Percentiles rank a stretch among this genome's conserved stretches.
phyloP scores from a whole-genome alignment of 2,888 invertebrate species.

The Microctonus brassicae region DNA sequence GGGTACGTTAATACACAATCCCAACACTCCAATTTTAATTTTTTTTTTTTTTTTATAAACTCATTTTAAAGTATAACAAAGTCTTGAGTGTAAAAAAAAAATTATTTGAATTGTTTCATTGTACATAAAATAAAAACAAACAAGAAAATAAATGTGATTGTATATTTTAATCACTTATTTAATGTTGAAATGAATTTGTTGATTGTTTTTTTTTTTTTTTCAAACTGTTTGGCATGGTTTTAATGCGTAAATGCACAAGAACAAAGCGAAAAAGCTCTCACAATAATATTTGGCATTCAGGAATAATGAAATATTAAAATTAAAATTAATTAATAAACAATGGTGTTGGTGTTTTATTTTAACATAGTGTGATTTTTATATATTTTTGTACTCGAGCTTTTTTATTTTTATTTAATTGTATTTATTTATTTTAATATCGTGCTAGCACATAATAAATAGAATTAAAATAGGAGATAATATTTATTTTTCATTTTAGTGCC shows the following conservation, averaged over 20 bases:
- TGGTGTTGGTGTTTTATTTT: conserved; percentile 6
- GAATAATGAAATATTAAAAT: not conserved
- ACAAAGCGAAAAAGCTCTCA: not conserved
- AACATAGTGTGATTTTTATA: conserved; percentile 5
- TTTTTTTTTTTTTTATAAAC: conserved; percentile 1
- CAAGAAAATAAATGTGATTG: too few relatives aligned
- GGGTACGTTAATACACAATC: conserved; percentile 75
- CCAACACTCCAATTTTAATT: conserved; percentile 46
- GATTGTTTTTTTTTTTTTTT: too few relatives aligned
- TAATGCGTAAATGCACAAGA: conserved; percentile 14
- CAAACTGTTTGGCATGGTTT: conserved; percentile 1
- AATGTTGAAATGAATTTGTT: not conserved
- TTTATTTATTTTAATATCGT: not conserved
- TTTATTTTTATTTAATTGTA: not conserved
- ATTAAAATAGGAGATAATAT: not conserved
- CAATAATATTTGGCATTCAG: not conserved
- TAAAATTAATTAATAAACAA: not conserved
- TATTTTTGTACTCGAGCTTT: not conserved
- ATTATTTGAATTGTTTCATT: conserved; percentile 7
- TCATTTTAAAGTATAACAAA: not conserved
- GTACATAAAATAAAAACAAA: conserved; percentile 3
- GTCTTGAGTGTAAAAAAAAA: not conserved
- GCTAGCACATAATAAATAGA: not conserved
- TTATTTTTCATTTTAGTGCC: too few relatives aligned
- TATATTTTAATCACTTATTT: too few relatives aligned